Conservation (phyloP, 37 sponge, comb jelly and placozoan species). For the Crambe crambe region DNA sequence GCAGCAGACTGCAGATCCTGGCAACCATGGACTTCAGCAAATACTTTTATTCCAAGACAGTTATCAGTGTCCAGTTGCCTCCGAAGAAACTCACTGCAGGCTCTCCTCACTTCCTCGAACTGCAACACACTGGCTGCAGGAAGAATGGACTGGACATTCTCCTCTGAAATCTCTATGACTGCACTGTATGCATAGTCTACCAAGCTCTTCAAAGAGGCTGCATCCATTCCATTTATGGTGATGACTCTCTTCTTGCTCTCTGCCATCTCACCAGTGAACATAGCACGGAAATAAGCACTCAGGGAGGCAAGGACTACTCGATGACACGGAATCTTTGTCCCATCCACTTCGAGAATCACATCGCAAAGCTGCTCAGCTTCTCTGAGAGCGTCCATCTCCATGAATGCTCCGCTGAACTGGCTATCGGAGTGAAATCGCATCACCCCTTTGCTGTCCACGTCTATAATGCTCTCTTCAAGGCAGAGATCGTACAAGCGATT, state of each 20-base stretch:
- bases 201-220: slow-evolving; percentile 21
- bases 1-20: slow-evolving; percentile 35
- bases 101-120: slow-evolving; percentile 41
- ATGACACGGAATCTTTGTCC: slow-evolving; percentile 17
- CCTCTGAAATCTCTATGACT: slow-evolving; percentile 31
- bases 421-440: slow-evolving; percentile 19
- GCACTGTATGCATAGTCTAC: slow-evolving; percentile 64
- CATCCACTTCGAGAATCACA: slow-evolving; percentile 31
- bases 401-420: slow-evolving; percentile 20
- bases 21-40: slow-evolving; percentile 62
- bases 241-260: slow-evolving; percentile 47
- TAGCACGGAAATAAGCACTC: slow-evolving; percentile 37
- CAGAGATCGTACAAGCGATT: background rate
- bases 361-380: slow-evolving; percentile 18
- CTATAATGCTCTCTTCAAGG: slow-evolving; percentile 2
- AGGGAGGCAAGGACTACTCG: slow-evolving; percentile 34
- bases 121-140: slow-evolving; percentile 64
- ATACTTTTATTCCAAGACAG: slow-evolving; percentile 65
- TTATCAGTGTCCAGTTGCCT: slow-evolving; percentile 56
- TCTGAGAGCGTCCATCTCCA: slow-evolving; percentile 19
- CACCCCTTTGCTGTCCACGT: slow-evolving; percentile 2
- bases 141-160: slow-evolving; percentile 64
- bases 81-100: slow-evolving; percentile 42
- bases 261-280: slow-evolving; percentile 59
- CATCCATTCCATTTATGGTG: slow-evolving; percentile 43